Base-by-base conservation (phyloP, 92 coral and sea anemone species). In the Pocillopora grandis region DNA sequence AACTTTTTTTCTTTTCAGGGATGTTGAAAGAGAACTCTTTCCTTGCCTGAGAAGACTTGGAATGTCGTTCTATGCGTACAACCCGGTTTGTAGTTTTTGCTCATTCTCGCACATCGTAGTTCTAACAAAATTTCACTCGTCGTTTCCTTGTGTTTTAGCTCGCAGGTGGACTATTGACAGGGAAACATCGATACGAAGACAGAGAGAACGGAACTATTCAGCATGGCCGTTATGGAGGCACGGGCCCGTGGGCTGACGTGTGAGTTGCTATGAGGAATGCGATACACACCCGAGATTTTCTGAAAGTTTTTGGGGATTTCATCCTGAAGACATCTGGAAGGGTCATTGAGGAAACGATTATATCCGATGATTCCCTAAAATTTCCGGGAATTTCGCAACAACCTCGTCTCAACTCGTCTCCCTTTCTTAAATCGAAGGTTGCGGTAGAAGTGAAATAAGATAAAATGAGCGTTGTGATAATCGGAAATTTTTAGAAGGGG, bases 21-120 rank as follows among this genome's bases (percentile, higher is more conserved):
- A 84, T 77, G 90, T 97, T 18, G 99, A 97, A 66, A 84, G 76
- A 59, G 99, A 97, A 69, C 89, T 97, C 17, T 91, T 97, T 76
- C 98, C 99, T 3, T 97, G 99, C 65, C 81, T 94, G 55, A 77
- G 98, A 79, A 85, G 94, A 75, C 85, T 97, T 65, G 96, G 95
- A 37, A 89, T 97, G 62, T 80, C 94, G 36, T 97, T 97, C 75
- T 94, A 90, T 82, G 97, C 98, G 55, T 97, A 97, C 90, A 97
- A 94, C 75, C 94, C 98, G 27, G 99, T 97, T 62, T 88, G 98
- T 93, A 62, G 16, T 12, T 57, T 14, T 56, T 60, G 21, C 15
- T 27, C 60, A 66, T 62, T 33, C 31, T 67, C 23, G 13, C 27
- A 19, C 63, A 20, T 10, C 27, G n/a, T 23, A 66, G 13, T 37